Evolutionary conservation across 1,140 invertebrate genomes (phyloP).

Genomic region (Colletes latitarsis): DNA sequence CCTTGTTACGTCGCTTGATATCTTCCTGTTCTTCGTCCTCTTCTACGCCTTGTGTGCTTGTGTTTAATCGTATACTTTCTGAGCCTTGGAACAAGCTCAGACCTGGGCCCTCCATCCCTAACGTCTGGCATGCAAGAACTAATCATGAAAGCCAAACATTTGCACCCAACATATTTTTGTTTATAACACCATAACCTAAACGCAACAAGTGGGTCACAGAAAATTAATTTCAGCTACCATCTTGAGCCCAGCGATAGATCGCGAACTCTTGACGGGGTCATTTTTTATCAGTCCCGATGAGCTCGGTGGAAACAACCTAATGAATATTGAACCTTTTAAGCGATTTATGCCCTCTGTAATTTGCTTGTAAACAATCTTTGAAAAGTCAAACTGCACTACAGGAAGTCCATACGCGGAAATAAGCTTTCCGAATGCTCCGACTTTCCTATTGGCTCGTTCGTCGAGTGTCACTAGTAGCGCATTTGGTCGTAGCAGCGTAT

Average conservation of each 20-base stretch:
- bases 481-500: conserved; percentile 7
- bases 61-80: conserved; percentile 73
- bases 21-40: conserved; percentile 78
- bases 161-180: conserved; percentile 76
- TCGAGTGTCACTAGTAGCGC: conserved; percentile 39
- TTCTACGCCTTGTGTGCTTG: conserved; percentile 69
- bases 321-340: conserved; percentile 21
- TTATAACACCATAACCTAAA: conserved; percentile 80
- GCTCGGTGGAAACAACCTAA: conserved; percentile 6
- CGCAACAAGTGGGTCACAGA: conserved; percentile 76
- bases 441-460: conserved; percentile 58
- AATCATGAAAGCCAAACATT: conserved; percentile 57
- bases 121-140: conserved; percentile 58
- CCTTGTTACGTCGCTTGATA: conserved; percentile 72
- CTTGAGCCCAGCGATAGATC: conserved; percentile 27
- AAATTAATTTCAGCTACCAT: conserved; percentile 47
- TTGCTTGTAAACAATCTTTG: conserved; percentile 77
- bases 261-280: conserved; percentile 27
- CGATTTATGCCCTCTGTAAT: conserved; percentile 47
- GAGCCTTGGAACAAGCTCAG: conserved; percentile 77
- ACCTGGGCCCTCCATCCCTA: conserved; percentile 77
- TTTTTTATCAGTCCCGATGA: conserved; percentile 44
- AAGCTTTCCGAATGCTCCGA: conserved; percentile 39
- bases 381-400: conserved; percentile 71
- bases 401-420: conserved; percentile 67